These are phyloP conservation scores for Archaeoteleia sp. DNA, from an alignment of 2,888 invertebrate genomes.

Conservation along the genomic window DNA sequence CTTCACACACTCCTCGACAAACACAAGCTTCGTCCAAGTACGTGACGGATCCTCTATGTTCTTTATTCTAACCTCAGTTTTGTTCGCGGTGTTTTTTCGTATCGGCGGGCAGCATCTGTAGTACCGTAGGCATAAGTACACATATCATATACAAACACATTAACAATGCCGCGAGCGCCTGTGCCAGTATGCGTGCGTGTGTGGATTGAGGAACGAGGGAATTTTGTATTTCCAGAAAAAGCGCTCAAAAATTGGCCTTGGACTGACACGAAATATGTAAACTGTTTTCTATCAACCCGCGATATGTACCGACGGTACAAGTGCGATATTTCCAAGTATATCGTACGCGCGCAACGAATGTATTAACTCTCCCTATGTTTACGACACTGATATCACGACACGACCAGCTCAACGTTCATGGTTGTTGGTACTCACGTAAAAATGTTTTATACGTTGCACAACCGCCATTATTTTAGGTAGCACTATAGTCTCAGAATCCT, in stretches of 20 bases:
- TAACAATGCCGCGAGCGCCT: constrained; percentile 4
- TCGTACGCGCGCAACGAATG: constrained; percentile 42
- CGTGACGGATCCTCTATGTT: constrained; percentile 35
- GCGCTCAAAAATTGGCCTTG: no score
- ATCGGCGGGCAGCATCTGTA: constrained; percentile 12
- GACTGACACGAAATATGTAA: no score
- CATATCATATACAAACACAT: constrained; percentile 11
- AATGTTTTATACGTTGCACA: constrained; percentile 62
- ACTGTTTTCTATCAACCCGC: no score
- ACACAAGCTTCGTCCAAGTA: no score
- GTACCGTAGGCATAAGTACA: constrained; percentile 9
- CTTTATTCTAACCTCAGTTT: constrained; percentile 33
- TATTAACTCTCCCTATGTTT: constrained; percentile 65
- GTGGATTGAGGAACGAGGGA: background rate
- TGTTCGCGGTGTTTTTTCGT: constrained; percentile 19
- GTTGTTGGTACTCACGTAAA: constrained; percentile 56
- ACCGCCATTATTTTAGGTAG: constrained; percentile 35
- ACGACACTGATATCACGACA: constrained; percentile 60
- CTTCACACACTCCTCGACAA: constrained; percentile 30
- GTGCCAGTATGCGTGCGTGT: constrained; percentile 11
- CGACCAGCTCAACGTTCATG: constrained; percentile 46
- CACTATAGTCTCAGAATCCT: no score
- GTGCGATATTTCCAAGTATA: background rate
- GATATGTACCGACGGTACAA: background rate
- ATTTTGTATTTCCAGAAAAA: constrained; percentile 1